Conservation (phyloP, 2,888 invertebrate species). For the Galerucella nymphaeae region DNA sequence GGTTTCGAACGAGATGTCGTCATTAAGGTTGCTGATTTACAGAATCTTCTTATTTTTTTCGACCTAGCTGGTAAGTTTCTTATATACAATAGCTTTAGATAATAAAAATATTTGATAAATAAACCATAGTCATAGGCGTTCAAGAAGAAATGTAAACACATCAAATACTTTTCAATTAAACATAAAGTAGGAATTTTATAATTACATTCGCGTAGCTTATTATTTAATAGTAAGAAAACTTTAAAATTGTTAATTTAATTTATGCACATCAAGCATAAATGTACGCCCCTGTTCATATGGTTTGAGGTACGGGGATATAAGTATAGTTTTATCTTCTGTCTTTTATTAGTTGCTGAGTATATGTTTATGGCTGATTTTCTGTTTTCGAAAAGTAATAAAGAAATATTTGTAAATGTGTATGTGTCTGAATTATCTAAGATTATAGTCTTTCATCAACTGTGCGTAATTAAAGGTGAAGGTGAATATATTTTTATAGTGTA, state of each 20-base stretch:
- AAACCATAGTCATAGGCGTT: slow-evolving; percentile 14
- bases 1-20: slow-evolving; percentile 53
- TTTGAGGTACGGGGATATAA: neutral
- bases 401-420: neutral
- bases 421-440: neutral
- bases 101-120: slow-evolving; percentile 24
- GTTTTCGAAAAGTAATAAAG: neutral
- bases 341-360: slow-evolving; percentile 9
- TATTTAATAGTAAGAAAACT: neutral
- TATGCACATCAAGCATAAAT: neutral
- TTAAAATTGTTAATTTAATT: no score
- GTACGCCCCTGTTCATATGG: neutral
- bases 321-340: neutral
- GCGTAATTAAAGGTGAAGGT: neutral
- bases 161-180: no score
- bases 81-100: slow-evolving; percentile 30
- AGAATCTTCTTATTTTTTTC: slow-evolving; percentile 57
- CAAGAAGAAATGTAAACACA: neutral
- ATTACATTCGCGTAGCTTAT: no score
- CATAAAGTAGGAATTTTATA: no score
- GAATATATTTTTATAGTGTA: slow-evolving; percentile 1
- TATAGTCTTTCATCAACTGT: neutral
- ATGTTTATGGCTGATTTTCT: slow-evolving; percentile 2
- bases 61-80: slow-evolving; percentile 60
- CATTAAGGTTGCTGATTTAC: slow-evolving; percentile 52